Evolutionary conservation across 2,113 vertebrate species (phyloP), one percentile per base, ranked within the genome.

Genomic region (Oncorhynchus mykiss): DNA sequence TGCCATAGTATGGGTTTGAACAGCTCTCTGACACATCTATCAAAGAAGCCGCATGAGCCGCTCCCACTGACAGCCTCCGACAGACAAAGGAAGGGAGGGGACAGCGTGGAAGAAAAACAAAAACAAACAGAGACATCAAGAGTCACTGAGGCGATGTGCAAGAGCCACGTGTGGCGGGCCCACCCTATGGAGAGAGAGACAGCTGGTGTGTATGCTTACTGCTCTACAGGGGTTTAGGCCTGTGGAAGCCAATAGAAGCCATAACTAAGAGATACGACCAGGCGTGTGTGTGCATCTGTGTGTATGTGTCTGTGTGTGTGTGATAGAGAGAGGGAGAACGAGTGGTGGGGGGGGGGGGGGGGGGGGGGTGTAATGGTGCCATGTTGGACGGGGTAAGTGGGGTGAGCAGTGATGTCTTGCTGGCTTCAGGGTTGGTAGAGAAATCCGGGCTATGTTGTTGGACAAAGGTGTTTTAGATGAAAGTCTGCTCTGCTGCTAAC

Each of bases 71-170:
- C 73, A 39, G 81, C 78, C 78, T 87, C 88, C 75, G 78, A 68
- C 80, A 78, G 79, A 69, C 75, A 82, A 45, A 78, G 75, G 83
- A 49, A 85, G 59, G 20, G 29, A 64, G 34, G 49, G 67, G 66
- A 72, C 78, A 34, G 57, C 74, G 82, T 75, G 75, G 80, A 78
- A 75, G 76, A 73, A 73, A 88, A 87, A 90, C 83, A 83, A 78
- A 90, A 88, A 87, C 85, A 91, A 86, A 87, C 90, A 90, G 77
- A 88, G 89, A 90, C 83, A 87, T 88, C 88, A 85, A 86, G 85
- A 88, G 84, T 82, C 87, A 87, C 13, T 85, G 88, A 88, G 78
- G 86, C 83, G 74, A 82, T 79, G 78, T 80, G 84, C 25, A 69
- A 78, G 80, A 88, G 84, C 88, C 75, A 80, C 75, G 83, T 89